These are phyloP conservation scores for Pangasius macronema DNA, from an alignment of 2,797 vertebrate species.

Conservation along the genomic window DNA sequence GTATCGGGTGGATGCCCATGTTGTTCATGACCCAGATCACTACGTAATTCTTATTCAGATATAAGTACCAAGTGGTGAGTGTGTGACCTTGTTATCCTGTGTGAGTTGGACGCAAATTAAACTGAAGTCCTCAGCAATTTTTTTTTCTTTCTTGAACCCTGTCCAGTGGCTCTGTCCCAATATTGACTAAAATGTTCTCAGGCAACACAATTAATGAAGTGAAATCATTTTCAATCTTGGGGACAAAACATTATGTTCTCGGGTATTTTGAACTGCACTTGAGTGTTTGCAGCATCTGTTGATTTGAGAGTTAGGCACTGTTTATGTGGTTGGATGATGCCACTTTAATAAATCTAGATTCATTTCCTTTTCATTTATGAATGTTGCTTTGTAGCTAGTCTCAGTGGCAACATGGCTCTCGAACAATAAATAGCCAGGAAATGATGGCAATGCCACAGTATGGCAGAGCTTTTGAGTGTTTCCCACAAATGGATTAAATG, in stretches of 20 bases:
- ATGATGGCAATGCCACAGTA: slow-evolving; percentile 62
- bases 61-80: neutral
- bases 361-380: slow-evolving; percentile 47
- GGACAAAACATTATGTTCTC: slow-evolving; percentile 25
- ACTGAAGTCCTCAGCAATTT: neutral
- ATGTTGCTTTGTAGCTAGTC: slow-evolving; percentile 24
- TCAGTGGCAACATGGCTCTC: slow-evolving; percentile 58
- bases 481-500: slow-evolving; percentile 26
- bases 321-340: slow-evolving; percentile 69
- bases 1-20: neutral
- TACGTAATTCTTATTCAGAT: no score
- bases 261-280: slow-evolving; percentile 40
- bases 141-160: slow-evolving; percentile 4
- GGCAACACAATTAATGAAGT: slow-evolving; percentile 26
- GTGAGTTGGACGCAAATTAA: neutral
- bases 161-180: neutral
- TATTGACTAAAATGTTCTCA: slow-evolving; percentile 15
- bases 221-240: slow-evolving; percentile 26
- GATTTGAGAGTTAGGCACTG: slow-evolving; percentile 62
- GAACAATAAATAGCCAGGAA: slow-evolving; percentile 65
- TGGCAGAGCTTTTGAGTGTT: slow-evolving; percentile 48
- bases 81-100: neutral
- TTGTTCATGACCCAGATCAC: neutral
- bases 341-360: slow-evolving; percentile 61
- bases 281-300: neutral